Conservation (phyloP, 2,797 vertebrate genomes). For the Rhinella marina region DNA sequence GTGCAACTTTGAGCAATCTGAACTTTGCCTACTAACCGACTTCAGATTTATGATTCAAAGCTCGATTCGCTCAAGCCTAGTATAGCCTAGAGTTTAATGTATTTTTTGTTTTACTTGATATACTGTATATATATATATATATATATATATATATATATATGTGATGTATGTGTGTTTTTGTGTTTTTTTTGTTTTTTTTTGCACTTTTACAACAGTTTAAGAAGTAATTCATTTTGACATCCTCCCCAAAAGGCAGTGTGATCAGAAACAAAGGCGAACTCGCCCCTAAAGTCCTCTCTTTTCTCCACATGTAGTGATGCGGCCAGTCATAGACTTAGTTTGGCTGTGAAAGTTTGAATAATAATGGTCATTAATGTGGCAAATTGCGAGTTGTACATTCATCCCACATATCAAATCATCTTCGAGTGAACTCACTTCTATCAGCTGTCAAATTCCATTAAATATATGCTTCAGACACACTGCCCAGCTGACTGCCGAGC, state of each 20-base stretch:
- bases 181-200: constrained; percentile 51
- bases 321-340: constrained; percentile 82
- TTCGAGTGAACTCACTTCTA: constrained; percentile 97
- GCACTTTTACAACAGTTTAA: constrained; percentile 70
- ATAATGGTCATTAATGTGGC: constrained; percentile 95
- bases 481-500: constrained; percentile 95
- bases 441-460: constrained; percentile 99
- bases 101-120: too few species aligned
- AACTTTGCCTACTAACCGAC: too few species aligned
- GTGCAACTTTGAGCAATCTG: too few species aligned
- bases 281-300: constrained; percentile 93
- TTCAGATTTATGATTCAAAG: too few species aligned
- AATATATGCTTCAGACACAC: constrained; percentile 91
- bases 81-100: too few species aligned
- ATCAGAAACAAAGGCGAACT: constrained; percentile 83
- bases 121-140: too few species aligned
- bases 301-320: constrained; percentile 78
- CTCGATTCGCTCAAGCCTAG: too few species aligned
- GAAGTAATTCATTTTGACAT: constrained; percentile 84
- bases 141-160: neutral
- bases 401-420: constrained; percentile 96
- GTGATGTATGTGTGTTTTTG: neutral
- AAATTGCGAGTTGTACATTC: constrained; percentile 92
- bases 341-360: constrained; percentile 87
- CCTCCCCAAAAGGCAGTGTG: constrained; percentile 84